These are phyloP conservation scores for Steatornis caripensis DNA, from an alignment of 2,113 vertebrate species.

Conservation along the genomic window DNA sequence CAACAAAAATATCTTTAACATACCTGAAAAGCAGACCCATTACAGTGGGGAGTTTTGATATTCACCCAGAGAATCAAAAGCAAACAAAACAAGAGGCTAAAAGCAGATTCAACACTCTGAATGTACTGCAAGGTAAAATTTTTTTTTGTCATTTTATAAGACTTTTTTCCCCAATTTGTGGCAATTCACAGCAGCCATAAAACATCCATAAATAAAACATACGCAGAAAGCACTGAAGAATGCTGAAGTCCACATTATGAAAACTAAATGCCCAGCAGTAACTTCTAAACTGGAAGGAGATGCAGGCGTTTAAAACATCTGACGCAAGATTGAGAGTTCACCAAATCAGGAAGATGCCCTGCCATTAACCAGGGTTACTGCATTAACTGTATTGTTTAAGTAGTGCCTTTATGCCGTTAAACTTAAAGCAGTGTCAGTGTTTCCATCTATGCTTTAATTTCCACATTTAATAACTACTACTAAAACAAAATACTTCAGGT, in stretches of 20 bases:
- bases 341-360: neutral
- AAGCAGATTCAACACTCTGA: neutral
- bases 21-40: neutral
- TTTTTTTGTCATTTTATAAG: neutral
- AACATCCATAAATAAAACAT: neutral
- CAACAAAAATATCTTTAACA: neutral
- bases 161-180: neutral
- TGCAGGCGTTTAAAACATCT: neutral
- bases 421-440: neutral
- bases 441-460: neutral
- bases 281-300: neutral
- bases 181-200: neutral
- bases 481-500: neutral
- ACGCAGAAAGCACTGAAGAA: neutral
- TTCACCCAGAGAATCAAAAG: neutral
- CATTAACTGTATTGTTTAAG: neutral
- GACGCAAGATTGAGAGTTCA: neutral
- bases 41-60: neutral
- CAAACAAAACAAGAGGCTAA: neutral
- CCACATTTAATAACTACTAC: neutral
- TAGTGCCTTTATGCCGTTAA: neutral
- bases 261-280: neutral
- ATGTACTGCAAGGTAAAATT: neutral
- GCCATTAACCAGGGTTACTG: neutral
- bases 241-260: neutral